Conservation (phyloP, 2,797 vertebrate genomes). For the Acrocephalus scirpaceus region DNA sequence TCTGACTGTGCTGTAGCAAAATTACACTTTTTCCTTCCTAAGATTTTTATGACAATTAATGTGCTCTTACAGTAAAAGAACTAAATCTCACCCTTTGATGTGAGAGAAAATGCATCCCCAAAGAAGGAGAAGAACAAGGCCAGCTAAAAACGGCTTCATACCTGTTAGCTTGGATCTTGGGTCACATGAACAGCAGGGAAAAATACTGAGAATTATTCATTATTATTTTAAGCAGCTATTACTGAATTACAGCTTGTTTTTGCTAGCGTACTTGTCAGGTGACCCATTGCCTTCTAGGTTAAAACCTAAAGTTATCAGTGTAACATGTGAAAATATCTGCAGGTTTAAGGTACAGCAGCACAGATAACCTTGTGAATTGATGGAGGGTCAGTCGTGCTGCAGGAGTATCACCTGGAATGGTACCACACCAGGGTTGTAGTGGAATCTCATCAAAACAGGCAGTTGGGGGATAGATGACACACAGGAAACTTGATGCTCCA, state of each 20-base stretch:
- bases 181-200: neutral
- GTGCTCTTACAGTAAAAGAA: neutral
- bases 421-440: neutral
- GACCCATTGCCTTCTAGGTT: neutral
- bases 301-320: neutral
- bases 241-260: constrained; percentile 27
- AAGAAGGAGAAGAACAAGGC: neutral
- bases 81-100: neutral
- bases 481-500: neutral
- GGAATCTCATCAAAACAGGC: neutral
- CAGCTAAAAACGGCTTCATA: neutral
- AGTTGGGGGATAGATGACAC: neutral
- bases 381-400: neutral
- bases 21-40: neutral
- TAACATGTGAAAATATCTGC: neutral
- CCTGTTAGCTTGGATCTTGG: neutral
- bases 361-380: neutral
- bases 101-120: neutral
- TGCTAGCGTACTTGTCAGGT: neutral
- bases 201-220: constrained; percentile 5
- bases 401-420: neutral
- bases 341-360: neutral
- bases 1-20: neutral
- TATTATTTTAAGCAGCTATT: constrained; percentile 29
- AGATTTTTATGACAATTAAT: neutral